These are phyloP conservation scores for Neotoma lepida DNA, from an alignment of 2,113 vertebrate species.

Conservation along the genomic window DNA sequence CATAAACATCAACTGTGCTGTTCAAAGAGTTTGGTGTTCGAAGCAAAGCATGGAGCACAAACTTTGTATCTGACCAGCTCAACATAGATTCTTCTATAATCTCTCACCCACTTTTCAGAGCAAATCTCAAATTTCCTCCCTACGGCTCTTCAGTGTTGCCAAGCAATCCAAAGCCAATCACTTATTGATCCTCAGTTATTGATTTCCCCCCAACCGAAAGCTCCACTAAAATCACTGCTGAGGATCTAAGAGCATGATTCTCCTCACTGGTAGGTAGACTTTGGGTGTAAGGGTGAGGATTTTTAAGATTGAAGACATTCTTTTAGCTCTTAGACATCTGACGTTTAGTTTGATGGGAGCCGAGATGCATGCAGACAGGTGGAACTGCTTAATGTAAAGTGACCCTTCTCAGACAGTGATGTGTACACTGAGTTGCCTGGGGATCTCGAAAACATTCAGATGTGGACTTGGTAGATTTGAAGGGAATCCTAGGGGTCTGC, in stretches of 20 bases:
- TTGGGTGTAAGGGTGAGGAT: neutral
- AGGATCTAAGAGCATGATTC: neutral
- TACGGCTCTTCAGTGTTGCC: neutral
- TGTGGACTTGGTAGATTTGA: neutral
- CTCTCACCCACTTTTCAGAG: neutral
- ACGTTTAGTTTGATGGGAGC: neutral
- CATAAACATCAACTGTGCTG: slow-evolving; percentile 18
- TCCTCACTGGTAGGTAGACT: neutral
- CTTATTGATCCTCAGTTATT: neutral
- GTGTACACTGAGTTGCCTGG: too few species aligned
- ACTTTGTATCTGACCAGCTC: neutral
- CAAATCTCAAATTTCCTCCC: slow-evolving; percentile 25
- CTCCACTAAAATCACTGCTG: neutral
- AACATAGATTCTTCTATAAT: neutral
- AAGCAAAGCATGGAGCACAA: neutral
- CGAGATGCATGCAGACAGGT: neutral
- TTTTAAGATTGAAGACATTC: neutral
- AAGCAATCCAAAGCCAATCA: neutral
- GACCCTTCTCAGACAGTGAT: neutral
- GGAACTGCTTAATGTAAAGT: neutral
- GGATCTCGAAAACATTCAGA: neutral
- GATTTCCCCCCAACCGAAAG: neutral
- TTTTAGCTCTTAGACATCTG: neutral
- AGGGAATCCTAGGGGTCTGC: neutral
- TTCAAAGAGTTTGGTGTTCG: neutral